Base-by-base conservation (phyloP, 2,888 invertebrate species). In the Exocentrus adspersus region DNA sequence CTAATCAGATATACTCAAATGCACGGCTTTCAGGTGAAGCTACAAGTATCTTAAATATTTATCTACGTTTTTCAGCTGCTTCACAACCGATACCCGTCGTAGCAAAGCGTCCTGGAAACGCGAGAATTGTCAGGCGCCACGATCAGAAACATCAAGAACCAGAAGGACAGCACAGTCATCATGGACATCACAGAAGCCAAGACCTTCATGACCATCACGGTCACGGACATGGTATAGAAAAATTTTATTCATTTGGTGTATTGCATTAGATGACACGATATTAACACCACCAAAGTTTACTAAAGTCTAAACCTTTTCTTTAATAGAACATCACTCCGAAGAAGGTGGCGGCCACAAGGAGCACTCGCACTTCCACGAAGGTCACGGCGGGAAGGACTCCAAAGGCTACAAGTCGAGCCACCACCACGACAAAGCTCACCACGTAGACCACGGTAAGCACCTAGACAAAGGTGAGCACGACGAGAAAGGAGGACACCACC, bases 351-450 rank as follows among this genome's bases (percentile, higher is more conserved):
- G 91, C 1, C 86, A 88, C 72, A 87, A 88, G 63, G 88, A 90
- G 1, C 60, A 64, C 41, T 5, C 85, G 1, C 86, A 89, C 62
- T 89, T 90, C 73, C 88, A 89, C 77, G 86, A 87, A 60, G 87
- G 88, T 30, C 87, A 92, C 76, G 92, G 90, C 0, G 89, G 90
- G 65, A 91, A 92, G 76, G 90, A 89, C 0, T 90, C 91, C 64
- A 92, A 92, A 74, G 92, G 92, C n/a, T 62, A 56, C 32, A 56
- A 50, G 1, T 17, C 24, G 2, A 21, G 57, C 20, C 56, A 56
- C 77, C 90, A 91, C 75, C 91, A 91, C 83, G 90, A 92, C 70
- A 90, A 92, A 77, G 91, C 89, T 6, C 90, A 90, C 37, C 90
- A 91, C 75, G 91, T 91, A n/a, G 79, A 79, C 60, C 89, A 92